Base-by-base conservation (phyloP, 1,140 invertebrate species). In the Drosophila ficusphila region DNA sequence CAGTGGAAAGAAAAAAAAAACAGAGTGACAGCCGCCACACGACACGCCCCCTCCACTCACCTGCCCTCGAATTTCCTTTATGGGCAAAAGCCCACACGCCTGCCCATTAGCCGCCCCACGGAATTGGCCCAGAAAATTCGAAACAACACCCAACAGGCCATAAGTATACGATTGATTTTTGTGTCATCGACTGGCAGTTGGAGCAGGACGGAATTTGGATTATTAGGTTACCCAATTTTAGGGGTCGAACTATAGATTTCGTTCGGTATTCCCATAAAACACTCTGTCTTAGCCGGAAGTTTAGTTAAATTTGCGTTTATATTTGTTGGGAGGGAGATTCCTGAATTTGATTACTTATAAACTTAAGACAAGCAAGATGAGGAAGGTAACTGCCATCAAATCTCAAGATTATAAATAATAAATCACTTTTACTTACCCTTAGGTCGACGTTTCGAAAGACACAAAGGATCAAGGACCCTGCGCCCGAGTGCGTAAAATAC, bases 61-160 rank as follows among this genome's bases (percentile, higher is more conserved):
- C 6, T 23, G 31, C 33, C 49, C 44, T 16, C 16, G 14, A 19
- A n/a, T 47, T n/a, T 18, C 36, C 12, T 51, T 42, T 4, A 12
- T 42, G 41, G 19, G 7, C 29, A 60, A 27, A 31, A 21, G 21
- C 38, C 44, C 53, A 46, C 70, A 67, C 73, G 70, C 56, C 56
- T 33, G 48, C 9, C 34, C 41, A 72, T 72, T 72, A 72, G 69
- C 56, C 39, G 19, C 38, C 68, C 27, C 54, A 72, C 52, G 39
- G 41, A 67, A 76, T 57, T 82, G 81, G 58, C 81, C 81, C 81
- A 86, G 81, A 86, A 86, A 88, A 88, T 86, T 86, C 77, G 77
- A 88, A 86, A 77, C 82, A 77, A 69, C 42, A 34, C 42, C 29
- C 36, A 46, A 46, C 31, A 33, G 53, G 38, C 48, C 60, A 44